A percentile compares a stretch with the other conserved stretches of the same genome.
These are phyloP conservation scores for Ricordea florida DNA, from an alignment of 92 coral and sea anemone species.

Conservation along the genomic window DNA sequence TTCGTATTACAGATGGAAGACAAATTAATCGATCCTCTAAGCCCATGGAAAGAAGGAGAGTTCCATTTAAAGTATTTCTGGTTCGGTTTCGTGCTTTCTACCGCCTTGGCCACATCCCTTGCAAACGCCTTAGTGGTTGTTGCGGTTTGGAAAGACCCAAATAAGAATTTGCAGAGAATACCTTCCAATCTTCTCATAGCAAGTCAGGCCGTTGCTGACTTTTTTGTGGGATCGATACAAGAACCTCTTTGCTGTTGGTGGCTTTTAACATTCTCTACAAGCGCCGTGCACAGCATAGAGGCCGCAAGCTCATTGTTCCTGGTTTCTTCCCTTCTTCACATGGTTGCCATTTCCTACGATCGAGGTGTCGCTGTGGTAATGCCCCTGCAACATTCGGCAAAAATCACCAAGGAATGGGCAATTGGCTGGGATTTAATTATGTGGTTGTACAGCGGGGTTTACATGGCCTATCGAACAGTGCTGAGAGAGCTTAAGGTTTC, in stretches of 20 bases:
- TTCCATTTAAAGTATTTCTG: conserved; percentile 45
- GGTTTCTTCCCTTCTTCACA: conserved; percentile 69
- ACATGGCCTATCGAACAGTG: conserved; percentile 61
- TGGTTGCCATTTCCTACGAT: conserved; percentile 64
- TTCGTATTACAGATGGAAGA: not conserved
- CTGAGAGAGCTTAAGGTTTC: conserved; percentile 22
- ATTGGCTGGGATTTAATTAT: conserved; percentile 11
- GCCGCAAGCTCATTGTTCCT: conserved; percentile 67
- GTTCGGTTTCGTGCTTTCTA: conserved; percentile 8
- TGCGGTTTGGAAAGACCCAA: conserved; percentile 76
- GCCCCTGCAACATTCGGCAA: conserved; percentile 48
- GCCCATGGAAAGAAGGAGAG: conserved; percentile 43
- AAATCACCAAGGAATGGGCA: conserved; percentile 45
- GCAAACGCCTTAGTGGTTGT: conserved; percentile 57
- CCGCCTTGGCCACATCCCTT: conserved; percentile 37
- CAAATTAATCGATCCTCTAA: not conserved
- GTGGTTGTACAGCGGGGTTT: conserved; percentile 62
- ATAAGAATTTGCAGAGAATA: conserved; percentile 51
- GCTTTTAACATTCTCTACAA: conserved; percentile 60
- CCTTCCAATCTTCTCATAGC: conserved; percentile 72
- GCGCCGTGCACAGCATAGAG: conserved; percentile 34
- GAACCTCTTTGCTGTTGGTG: conserved; percentile 74
- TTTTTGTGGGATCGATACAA: conserved; percentile 68
- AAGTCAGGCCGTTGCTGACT: conserved; percentile 78
- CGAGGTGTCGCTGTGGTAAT: conserved; percentile 70